Conservation (phyloP, 2,797 vertebrate genomes). For the Distichodus sexfasciatus region DNA sequence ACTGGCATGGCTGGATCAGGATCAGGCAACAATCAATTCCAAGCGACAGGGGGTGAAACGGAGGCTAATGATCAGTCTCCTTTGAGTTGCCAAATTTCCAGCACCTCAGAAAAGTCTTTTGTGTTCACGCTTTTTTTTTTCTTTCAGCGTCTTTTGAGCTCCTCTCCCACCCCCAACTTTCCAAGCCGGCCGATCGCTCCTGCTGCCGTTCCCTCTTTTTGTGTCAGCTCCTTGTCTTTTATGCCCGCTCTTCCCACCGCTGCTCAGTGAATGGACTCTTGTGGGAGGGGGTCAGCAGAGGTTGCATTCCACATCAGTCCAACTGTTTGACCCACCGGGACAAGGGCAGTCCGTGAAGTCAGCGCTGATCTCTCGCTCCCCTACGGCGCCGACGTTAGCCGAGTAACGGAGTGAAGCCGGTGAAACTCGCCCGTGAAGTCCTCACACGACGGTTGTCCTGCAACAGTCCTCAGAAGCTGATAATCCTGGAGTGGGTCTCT, state of each 20-base stretch:
- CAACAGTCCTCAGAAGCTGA: constrained; percentile 15
- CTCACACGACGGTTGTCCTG: constrained; percentile 2
- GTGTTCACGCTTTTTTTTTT: constrained; percentile 50
- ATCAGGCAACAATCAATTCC: constrained; percentile 18
- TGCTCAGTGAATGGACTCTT: constrained; percentile 63
- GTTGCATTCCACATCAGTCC: constrained; percentile 72
- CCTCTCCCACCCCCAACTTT: constrained; percentile 51
- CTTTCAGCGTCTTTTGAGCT: constrained; percentile 31
- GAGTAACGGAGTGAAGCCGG: background rate
- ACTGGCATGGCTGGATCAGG: constrained; percentile 68
- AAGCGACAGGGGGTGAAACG: constrained; percentile 19
- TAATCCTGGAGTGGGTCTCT: constrained; percentile 27
- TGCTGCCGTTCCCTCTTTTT: constrained; percentile 57
- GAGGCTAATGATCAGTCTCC: constrained; percentile 23
- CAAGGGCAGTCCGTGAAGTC: constrained; percentile 42
- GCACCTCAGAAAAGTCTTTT: constrained; percentile 53
- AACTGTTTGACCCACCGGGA: constrained; percentile 54
- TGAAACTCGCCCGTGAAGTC: background rate
- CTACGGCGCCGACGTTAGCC: background rate
- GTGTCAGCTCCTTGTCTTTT: constrained; percentile 54
- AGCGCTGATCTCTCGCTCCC: background rate
- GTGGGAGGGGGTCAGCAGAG: constrained; percentile 63
- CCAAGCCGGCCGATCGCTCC: constrained; percentile 58
- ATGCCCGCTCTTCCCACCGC: constrained; percentile 51
- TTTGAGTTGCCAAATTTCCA: constrained; percentile 26